These are phyloP conservation scores for Macquaria australasica DNA, from an alignment of 2,113 vertebrate species.

Conservation along the genomic window DNA sequence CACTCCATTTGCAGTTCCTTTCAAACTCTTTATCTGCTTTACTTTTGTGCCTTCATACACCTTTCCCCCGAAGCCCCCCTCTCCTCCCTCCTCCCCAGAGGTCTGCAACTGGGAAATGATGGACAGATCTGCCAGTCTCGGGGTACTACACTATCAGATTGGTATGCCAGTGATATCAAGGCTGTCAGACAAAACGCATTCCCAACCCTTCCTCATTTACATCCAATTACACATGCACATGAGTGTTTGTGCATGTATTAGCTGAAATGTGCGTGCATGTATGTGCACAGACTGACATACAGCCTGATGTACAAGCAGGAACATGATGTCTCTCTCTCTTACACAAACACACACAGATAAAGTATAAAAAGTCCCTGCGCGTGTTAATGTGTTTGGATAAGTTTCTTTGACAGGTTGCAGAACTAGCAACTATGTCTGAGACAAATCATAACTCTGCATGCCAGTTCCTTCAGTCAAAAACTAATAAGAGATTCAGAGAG, in stretches of 20 bases:
- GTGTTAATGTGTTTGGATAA: slow-evolving; percentile 27
- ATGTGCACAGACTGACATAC: neutral
- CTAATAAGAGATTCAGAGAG: slow-evolving; percentile 66
- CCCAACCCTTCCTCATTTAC: slow-evolving; percentile 38
- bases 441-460: slow-evolving; percentile 35
- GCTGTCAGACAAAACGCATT: slow-evolving; percentile 42
- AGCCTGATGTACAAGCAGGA: neutral
- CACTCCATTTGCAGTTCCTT: neutral
- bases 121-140: slow-evolving; percentile 34
- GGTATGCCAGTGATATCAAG: slow-evolving; percentile 29
- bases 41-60: slow-evolving; percentile 15
- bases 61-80: neutral
- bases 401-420: slow-evolving; percentile 59
- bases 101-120: slow-evolving; percentile 31
- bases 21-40: slow-evolving; percentile 15
- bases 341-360: slow-evolving; percentile 8
- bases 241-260: slow-evolving; percentile 8
- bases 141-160: neutral
- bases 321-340: neutral
- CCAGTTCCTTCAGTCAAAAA: slow-evolving; percentile 51
- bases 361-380: slow-evolving; percentile 4
- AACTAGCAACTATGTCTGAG: slow-evolving; percentile 42
- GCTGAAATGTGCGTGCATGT: neutral
- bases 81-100: neutral
- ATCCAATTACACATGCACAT: slow-evolving; percentile 34